Evolutionary conservation across 92 coral and sea anemone species (phyloP), one percentile per base, ranked within the genome.

Genomic region (Parazoanthus darwini): DNA sequence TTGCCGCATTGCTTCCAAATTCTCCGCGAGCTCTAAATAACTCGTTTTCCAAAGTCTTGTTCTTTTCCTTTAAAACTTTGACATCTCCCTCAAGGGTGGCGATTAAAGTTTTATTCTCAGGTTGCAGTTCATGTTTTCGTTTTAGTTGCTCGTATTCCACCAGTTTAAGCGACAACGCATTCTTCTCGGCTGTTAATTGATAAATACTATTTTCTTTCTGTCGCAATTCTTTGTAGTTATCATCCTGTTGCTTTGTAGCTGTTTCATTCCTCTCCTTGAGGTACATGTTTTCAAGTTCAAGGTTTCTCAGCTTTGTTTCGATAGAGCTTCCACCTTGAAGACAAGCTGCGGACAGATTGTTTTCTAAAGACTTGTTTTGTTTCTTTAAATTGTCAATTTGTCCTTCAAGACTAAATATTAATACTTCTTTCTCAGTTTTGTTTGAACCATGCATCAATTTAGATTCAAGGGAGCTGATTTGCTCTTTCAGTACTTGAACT

Each of bases 251-350:
- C 36, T 46, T 71, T 33, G 10, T 58, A 26, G 68, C 35, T 26
- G 46, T 5, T 72, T 84, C 79, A 73, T 84, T 84, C 48, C 77
- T 46, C 65, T 71, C 87, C 70, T 84, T 84, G 3, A 84, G 78
- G 46, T 68, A 71, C 87, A 26, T 70, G 78, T 83, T 83, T 16
- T 83, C 87, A 44, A 83, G 39, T 4, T 83, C 77, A 23, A 70
- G 44, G 38, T 25, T 25, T 83, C 66, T 44, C 44, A 67, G 33
- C 25, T 83, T 83, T 50, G 74, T 13, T 43, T 83, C 74, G 22
- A 29, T 44, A 25, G 63, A 11, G 14, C 58, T 70, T 6, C 70
- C 87, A 25, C 48, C 59, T 38, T 83, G 67, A n/a, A 35, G 63
- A 43, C 26, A 46, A 8, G 54, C 46, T 13, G 56, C 18, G 18